phyloP scores from a whole-genome alignment of 2,888 invertebrate genomes.

The Mythimna ferrago region DNA sequence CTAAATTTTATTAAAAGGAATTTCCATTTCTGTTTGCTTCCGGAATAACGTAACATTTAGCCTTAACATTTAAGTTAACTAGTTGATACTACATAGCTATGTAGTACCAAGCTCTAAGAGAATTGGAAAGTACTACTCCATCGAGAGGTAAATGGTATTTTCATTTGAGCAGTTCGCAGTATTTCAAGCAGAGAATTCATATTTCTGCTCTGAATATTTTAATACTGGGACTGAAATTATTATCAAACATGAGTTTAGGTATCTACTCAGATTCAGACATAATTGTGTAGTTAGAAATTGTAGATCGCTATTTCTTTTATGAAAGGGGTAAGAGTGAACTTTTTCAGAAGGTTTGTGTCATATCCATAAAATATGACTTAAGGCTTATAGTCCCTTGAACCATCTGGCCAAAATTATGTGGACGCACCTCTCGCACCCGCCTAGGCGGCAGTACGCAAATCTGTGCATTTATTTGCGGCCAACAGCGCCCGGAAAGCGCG shows the following conservation, averaged over 20 bases:
- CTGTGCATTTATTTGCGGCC: too few relatives aligned
- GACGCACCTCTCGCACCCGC: too few relatives aligned
- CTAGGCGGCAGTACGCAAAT: too few relatives aligned
- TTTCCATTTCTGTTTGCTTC: neutral
- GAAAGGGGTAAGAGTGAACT: neutral
- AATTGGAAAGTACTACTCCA: constrained; percentile 23
- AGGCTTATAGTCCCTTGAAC: too few relatives aligned
- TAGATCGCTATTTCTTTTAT: neutral
- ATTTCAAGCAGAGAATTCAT: constrained; percentile 54
- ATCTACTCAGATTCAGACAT: neutral
- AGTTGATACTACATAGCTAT: neutral
- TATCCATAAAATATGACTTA: neutral
- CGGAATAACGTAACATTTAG: neutral
- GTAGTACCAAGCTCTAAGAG: constrained; percentile 13
- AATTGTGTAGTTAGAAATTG: neutral
- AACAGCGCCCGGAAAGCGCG: too few relatives aligned
- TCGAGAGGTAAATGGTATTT: constrained; percentile 49
- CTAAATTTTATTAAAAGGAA: neutral
- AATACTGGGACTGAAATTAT: constrained; percentile 10
- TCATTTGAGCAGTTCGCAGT: constrained; percentile 39
- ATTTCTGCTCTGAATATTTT: constrained; percentile 37
- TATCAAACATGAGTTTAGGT: constrained; percentile 15
- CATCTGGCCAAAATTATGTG: too few relatives aligned
- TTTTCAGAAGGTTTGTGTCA: neutral
- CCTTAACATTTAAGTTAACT: neutral